Evolutionary conservation across 1,140 invertebrate genomes (phyloP), one percentile per base, ranked within the genome.

Genomic region (Chironomus tepperi): DNA sequence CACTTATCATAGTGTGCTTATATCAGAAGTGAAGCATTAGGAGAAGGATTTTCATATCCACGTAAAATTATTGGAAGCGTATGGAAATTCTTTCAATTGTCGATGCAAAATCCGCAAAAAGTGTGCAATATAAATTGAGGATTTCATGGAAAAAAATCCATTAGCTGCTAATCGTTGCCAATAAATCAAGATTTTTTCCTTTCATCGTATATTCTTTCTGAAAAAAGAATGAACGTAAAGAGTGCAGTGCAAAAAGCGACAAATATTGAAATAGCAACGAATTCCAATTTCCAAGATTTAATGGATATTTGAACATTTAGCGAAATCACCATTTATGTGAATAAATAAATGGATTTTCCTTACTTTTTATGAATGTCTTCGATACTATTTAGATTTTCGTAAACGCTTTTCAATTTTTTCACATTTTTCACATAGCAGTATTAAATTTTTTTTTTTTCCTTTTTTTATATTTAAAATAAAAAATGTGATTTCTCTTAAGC

Each of bases 171-270:
- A 70, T 70, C 65, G 65, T 21, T 10, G 16, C 65, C 16, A 70
- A n/a, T 70, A 70, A 70, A 70, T 70, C 65, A 70, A 70, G 65
- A 70, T 70, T 70, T 70, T 67, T 21, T 70, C 18, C 47, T 57
- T 57, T 57, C 47, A 57, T 57, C 47, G 47, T 57, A 57, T 57
- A n/a, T 57, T 57, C 47, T 57, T 57, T 57, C 47, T 57, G 47
- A 12, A 57, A 15, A 57, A 57, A 57, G 47, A 34, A 34, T 34
- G 47, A 57, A 57, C n/a, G n/a, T n/a, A 57, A 57, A 57, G n/a
- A 57, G 47, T 57, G 47, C 47, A 57, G 47, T n/a, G 12, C 12
- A 5, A n/a, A 57, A 57, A n/a, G 47, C 47, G 47, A 57, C 47
- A 57, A 57, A 57, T 57, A 57, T 57, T 57, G 47, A 57, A 57